phyloP scores from a whole-genome alignment of 2,113 vertebrate species.

The Coracopsis vasa region DNA sequence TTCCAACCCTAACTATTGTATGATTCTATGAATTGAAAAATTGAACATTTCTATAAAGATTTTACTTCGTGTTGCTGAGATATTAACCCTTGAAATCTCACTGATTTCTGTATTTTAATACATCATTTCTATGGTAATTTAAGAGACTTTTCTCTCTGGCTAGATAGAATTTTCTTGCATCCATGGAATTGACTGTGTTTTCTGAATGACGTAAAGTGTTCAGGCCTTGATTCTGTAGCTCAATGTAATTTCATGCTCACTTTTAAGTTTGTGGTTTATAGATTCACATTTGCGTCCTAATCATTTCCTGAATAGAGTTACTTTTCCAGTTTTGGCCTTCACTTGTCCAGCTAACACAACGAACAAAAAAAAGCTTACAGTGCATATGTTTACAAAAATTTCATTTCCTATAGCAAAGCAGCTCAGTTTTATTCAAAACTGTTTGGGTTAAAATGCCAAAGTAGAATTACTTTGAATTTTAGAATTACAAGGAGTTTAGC shows the following conservation, averaged over 20 bases:
- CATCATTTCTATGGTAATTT: neutral
- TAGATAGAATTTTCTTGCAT: neutral
- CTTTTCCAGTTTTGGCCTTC: neutral
- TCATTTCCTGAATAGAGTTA: neutral
- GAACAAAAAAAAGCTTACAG: neutral
- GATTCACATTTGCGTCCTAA: neutral
- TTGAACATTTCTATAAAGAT: neutral
- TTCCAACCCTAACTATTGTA: neutral
- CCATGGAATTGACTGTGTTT: neutral
- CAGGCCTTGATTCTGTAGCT: neutral
- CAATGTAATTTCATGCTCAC: neutral
- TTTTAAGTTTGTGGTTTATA: neutral
- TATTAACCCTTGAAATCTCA: neutral
- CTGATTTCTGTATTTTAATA: neutral
- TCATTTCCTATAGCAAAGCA: neutral
- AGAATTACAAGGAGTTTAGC: neutral
- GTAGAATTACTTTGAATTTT: neutral
- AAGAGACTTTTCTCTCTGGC: neutral
- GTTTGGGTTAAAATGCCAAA: neutral
- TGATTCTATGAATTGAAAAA: neutral
- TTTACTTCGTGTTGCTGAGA: conserved; percentile 4
- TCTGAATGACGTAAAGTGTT: neutral
- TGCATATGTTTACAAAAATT: neutral
- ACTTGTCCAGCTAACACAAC: neutral
- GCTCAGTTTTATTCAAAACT: neutral